A percentile compares a stretch with the other conserved stretches of the same genome.
Evolutionary conservation across 1,140 invertebrate genomes (phyloP).

Genomic region (Meloidogyne floridensis): DNA sequence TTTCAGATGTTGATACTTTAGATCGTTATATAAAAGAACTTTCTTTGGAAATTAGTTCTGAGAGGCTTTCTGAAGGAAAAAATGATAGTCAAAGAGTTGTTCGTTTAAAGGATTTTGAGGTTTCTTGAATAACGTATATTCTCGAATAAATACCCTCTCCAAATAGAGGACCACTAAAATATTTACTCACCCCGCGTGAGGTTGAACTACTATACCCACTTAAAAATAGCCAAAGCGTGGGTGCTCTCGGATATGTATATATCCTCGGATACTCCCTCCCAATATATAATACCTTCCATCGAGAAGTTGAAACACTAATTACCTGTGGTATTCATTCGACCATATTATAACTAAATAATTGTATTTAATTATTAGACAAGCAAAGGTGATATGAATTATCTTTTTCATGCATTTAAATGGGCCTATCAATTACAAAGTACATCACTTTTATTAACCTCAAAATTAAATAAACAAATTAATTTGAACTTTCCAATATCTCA

Average conservation of each 20-base stretch:
- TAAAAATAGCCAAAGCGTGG: no score
- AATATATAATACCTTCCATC: no score
- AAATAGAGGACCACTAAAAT: no score
- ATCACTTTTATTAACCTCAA: conserved; percentile 22
- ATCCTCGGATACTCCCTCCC: no score
- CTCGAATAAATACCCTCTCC: no score
- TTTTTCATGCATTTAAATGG: conserved; percentile 49
- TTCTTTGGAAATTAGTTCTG: neutral
- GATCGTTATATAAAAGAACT: neutral
- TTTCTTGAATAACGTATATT: no score
- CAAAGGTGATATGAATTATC: conserved; percentile 38
- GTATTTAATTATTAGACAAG: conserved; percentile 1
- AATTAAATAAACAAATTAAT: conserved; percentile 27
- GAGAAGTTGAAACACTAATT: no score
- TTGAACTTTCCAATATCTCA: conserved; percentile 42
- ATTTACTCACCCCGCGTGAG: no score
- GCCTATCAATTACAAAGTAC: conserved; percentile 38
- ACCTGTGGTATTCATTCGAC: no score
- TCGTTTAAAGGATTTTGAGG: neutral
- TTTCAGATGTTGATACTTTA: neutral
- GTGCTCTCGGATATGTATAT: no score
- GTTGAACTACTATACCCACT: no score
- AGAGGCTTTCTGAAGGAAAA: neutral
- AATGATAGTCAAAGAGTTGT: neutral
- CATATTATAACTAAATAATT: no score